A percentile compares a stretch with the other conserved stretches of the same genome.
Conservation (phyloP, 2,113 vertebrate genomes). For the Gobio gobio region DNA sequence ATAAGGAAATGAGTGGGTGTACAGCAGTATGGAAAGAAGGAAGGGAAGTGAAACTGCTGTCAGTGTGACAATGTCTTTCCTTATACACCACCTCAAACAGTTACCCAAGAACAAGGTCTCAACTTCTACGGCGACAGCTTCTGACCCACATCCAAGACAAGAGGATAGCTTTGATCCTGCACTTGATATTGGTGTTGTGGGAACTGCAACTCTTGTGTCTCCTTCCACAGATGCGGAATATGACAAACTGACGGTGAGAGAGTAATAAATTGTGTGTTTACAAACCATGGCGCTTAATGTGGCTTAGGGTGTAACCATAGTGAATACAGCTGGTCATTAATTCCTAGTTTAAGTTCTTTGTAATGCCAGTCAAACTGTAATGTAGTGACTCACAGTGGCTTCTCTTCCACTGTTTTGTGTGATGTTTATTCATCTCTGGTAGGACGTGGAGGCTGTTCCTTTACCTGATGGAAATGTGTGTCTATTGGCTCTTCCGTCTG, state of each 20-base stretch:
- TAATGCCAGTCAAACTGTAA: background rate
- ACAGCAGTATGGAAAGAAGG: background rate
- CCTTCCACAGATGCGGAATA: constrained; percentile 80
- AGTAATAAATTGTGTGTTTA: background rate
- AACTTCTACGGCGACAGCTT: background rate
- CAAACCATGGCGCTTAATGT: background rate
- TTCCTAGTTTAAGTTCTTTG: background rate
- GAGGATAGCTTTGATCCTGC: constrained; percentile 34
- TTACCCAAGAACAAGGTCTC: constrained; percentile 53
- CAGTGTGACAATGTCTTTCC: constrained; percentile 49
- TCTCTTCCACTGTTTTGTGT: background rate
- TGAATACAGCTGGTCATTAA: background rate
- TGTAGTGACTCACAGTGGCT: background rate
- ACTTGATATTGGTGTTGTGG: constrained; percentile 27
- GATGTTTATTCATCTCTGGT: constrained; percentile 18
- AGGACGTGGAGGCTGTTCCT: constrained; percentile 81
- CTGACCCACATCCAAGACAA: background rate
- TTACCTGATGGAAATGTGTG: constrained; percentile 81
- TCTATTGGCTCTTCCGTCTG: constrained; percentile 76
- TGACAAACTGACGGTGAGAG: constrained; percentile 79
- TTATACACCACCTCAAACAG: constrained; percentile 67
- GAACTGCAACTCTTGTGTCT: constrained; percentile 63
- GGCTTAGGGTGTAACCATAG: background rate
- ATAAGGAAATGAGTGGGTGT: background rate
- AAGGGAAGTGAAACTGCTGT: constrained; percentile 33